phyloP scores from a whole-genome alignment of 1,140 invertebrate species.

The Calliphora vicina region DNA sequence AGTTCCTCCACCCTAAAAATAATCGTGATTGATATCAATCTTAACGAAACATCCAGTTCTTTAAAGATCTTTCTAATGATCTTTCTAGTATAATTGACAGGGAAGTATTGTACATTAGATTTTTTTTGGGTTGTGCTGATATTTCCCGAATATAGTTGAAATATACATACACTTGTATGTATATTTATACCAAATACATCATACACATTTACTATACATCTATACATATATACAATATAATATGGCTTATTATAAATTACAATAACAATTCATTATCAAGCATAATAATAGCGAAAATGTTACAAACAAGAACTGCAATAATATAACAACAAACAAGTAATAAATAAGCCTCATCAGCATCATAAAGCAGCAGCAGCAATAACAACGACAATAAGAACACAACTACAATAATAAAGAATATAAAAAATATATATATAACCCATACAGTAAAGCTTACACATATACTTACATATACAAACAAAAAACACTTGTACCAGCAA shows the following conservation, averaged over 20 bases:
- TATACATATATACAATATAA: background rate
- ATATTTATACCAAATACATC: background rate
- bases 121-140: too few species aligned
- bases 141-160: too few species aligned
- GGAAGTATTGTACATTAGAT: too few species aligned
- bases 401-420: background rate
- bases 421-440: background rate
- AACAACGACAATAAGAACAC: background rate
- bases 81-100: too few species aligned
- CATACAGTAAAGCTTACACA: background rate
- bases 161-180: background rate
- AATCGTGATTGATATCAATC: too few species aligned
- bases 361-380: background rate
- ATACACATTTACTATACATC: too few species aligned
- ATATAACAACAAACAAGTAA: slow-evolving; percentile 29
- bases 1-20: too few species aligned
- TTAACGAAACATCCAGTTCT: too few species aligned
- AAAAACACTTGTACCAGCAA: background rate
- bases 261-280: slow-evolving; percentile 37
- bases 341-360: slow-evolving; percentile 37
- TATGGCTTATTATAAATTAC: slow-evolving; percentile 30
- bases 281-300: slow-evolving; percentile 15
- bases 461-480: too few species aligned
- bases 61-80: too few species aligned
- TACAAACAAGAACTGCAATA: slow-evolving; percentile 30